Evolutionary conservation across 2,888 invertebrate genomes (phyloP).

Genomic region (Macrophya alboannulata): DNA sequence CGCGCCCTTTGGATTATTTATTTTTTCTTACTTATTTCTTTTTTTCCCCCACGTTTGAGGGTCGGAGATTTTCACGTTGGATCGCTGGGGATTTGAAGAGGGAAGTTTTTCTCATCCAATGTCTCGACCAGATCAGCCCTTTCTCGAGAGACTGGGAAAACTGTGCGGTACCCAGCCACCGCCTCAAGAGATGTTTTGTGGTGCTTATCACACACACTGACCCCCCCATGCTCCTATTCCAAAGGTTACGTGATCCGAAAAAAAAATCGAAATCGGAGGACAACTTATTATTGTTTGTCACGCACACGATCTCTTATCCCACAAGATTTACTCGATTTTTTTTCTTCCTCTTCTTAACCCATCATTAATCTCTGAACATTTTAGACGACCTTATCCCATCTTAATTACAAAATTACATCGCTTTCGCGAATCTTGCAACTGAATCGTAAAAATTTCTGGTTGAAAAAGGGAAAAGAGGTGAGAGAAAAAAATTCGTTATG

Average conservation of each 20-base stretch:
- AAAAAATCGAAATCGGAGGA: not conserved
- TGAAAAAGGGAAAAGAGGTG: not conserved
- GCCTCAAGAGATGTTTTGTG: constrained; percentile 12
- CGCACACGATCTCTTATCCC: constrained; percentile 21
- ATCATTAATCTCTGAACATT: not conserved
- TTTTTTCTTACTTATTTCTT: not conserved
- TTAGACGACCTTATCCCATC: not conserved
- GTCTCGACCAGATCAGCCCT: constrained; percentile 41
- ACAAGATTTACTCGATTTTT: not conserved
- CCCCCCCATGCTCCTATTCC: constrained; percentile 10
- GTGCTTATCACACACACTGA: constrained; percentile 52
- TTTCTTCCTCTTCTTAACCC: not conserved
- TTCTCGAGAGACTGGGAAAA: constrained; percentile 9
- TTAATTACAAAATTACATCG: not conserved
- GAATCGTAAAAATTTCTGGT: not conserved
- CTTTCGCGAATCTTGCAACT: not conserved
- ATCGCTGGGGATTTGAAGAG: constrained; percentile 37
- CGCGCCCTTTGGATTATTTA: not conserved
- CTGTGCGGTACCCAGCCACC: not conserved
- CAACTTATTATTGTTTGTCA: constrained; percentile 29
- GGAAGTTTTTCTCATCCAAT: constrained; percentile 44
- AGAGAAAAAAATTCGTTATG: not conserved
- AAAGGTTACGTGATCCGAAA: constrained; percentile 11
- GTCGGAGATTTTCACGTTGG: not conserved
- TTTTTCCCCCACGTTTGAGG: not conserved